These are phyloP conservation scores for Nasonia oneida DNA, from an alignment of 2,888 invertebrate genomes.

Conservation along the genomic window DNA sequence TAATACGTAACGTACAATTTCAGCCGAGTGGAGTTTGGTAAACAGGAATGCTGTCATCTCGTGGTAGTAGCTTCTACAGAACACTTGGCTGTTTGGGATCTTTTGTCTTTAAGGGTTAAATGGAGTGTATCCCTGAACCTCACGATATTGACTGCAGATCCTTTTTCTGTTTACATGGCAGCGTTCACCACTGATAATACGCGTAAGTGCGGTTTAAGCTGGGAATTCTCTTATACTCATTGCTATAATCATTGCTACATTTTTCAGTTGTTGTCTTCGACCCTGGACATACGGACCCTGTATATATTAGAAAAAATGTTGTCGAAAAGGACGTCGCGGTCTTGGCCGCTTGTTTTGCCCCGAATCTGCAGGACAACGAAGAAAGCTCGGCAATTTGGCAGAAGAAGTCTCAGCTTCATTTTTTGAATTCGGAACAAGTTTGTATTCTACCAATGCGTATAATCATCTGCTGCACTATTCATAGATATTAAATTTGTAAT, in stretches of 20 bases:
- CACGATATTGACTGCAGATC: slow-evolving; percentile 82
- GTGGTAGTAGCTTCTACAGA: slow-evolving; percentile 82
- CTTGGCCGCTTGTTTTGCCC: slow-evolving; percentile 82
- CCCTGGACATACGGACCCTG: slow-evolving; percentile 81
- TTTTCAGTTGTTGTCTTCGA: slow-evolving; percentile 84
- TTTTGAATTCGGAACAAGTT: slow-evolving; percentile 83
- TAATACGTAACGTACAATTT: slow-evolving; percentile 37
- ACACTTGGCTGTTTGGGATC: slow-evolving; percentile 86
- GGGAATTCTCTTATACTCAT: background rate
- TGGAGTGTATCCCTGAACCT: slow-evolving; percentile 84
- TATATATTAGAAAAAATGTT: slow-evolving; percentile 80
- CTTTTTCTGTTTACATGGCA: slow-evolving; percentile 85
- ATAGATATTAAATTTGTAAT: slow-evolving; percentile 27
- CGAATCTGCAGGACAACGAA: slow-evolving; percentile 79
- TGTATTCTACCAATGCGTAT: slow-evolving; percentile 63
- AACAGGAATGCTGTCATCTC: slow-evolving; percentile 81
- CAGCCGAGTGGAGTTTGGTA: slow-evolving; percentile 83
- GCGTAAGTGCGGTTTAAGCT: slow-evolving; percentile 80
- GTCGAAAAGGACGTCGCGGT: slow-evolving; percentile 78
- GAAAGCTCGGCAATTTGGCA: slow-evolving; percentile 80
- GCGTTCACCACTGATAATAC: slow-evolving; percentile 84
- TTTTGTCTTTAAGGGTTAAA: slow-evolving; percentile 84
- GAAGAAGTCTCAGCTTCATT: slow-evolving; percentile 82
- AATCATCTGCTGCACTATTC: slow-evolving; percentile 19
- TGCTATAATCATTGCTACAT: background rate